Base-by-base conservation (phyloP, 1,140 invertebrate species). In the Sarcophaga peregrina region DNA sequence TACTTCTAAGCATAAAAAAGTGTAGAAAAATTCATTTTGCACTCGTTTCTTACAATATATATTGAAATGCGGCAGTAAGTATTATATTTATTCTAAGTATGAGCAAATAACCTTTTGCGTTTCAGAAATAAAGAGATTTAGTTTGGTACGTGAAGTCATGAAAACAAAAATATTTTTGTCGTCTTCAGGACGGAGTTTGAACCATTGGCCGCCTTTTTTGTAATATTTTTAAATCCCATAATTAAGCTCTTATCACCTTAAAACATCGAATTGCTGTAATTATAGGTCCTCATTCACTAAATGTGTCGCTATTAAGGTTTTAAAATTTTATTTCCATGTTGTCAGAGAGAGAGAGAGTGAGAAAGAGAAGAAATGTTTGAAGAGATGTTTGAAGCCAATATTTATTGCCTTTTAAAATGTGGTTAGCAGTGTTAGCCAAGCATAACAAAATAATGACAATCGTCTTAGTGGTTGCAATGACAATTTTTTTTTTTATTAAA, bases 171-270 rank as follows among this genome's bases (percentile, higher is more conserved):
- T 68, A 68, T 15, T 68, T 68, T 68, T 68, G 5, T 17, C 10
- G 1, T 17, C 5, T n/a, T 54, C 52, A 3, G 9, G 9, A 8
- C 25, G 25, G 1, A 37, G n/a, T n/a, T 37, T 68, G 20, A 68
- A 68, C n/a, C n/a, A n/a, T n/a, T n/a, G 15, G 58, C 4, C 4
- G 58, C 4, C 2, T 54, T 54, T 15, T 68, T 68, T 68, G 5
- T 8, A 68, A 68, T 10, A 68, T 68, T 68, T 68, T 68, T 62
- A 62, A 62, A 62, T 62, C 54, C 25, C n/a, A 62, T 62, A 62
- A 62, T 62, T 62, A 62, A 62, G 6, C 54, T 62, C 54, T 62
- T 62, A 62, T 62, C 54, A 62, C 54, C n/a, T 62, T 62, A 62
- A 62, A n/a, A 11, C 54, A 62, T 62, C 54, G 11, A 62, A 62